Percentiles rank a stretch among this genome's conserved stretches.
These are phyloP conservation scores for Myotis yumanensis DNA, from an alignment of 2,113 vertebrate genomes.

Conservation along the genomic window DNA sequence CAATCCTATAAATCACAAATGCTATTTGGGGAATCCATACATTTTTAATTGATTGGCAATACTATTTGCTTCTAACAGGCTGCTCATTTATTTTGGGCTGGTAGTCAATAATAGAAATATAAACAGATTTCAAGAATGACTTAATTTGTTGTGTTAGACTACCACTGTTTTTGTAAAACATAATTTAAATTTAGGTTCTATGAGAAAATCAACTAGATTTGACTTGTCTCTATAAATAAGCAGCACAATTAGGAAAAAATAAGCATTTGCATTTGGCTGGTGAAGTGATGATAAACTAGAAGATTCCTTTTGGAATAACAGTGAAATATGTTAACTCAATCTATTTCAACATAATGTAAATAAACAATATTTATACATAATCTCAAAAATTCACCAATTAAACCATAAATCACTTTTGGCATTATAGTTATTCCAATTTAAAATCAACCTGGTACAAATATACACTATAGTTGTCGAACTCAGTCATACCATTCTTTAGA, in stretches of 20 bases:
- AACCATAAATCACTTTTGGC: background rate
- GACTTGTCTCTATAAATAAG: slow-evolving; percentile 21
- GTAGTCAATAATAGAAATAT: slow-evolving; percentile 39
- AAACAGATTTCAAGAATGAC: slow-evolving; percentile 47
- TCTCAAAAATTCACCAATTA: slow-evolving; percentile 16
- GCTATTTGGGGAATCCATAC: slow-evolving; percentile 21
- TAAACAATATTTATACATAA: slow-evolving; percentile 9
- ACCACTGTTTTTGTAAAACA: slow-evolving; percentile 42
- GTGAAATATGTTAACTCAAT: slow-evolving; percentile 3
- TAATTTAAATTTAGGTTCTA: slow-evolving; percentile 1
- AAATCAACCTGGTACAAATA: background rate
- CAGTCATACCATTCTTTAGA: background rate
- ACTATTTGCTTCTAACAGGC: background rate
- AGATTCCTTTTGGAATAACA: slow-evolving; percentile 14
- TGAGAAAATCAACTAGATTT: slow-evolving; percentile 46
- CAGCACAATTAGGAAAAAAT: background rate
- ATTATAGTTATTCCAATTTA: background rate
- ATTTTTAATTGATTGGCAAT: slow-evolving; percentile 47
- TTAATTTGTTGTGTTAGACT: slow-evolving; percentile 49
- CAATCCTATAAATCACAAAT: background rate
- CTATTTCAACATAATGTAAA: background rate
- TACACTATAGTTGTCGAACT: background rate
- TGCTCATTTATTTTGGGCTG: background rate
- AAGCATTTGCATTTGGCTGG: background rate
- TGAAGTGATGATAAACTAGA: background rate